Evolutionary conservation across 2,113 vertebrate species (phyloP), one percentile per base, ranked within the genome.

Genomic region (Papio anubis): DNA sequence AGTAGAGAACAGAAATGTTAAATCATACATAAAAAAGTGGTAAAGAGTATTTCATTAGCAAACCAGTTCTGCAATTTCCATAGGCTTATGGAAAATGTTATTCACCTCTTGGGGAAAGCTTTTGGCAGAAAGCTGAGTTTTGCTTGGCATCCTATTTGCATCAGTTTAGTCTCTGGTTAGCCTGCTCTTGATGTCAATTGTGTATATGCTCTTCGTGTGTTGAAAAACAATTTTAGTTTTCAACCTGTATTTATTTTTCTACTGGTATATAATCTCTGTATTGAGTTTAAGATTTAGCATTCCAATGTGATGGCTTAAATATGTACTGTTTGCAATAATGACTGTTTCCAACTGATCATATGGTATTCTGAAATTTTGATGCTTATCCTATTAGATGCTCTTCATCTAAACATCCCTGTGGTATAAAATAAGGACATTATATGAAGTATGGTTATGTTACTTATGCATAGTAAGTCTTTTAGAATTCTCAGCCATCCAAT

Each of bases 21-120:
- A 98, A 98, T 98, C 97, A 98, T 97, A 98, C 97, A 98, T 98
- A 96, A 84, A 97, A 98, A 98, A 97, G 85, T 98, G 98, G 94
- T 95, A 98, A 87, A 97, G 97, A 97, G 96, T 98, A 97, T 98
- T 99, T 98, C 97, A 98, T 98, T 98, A 98, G 93, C 97, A 98
- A 98, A 98, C 96, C 97, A 98, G 97, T 98, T 98, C 96, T 98
- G 85, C 98, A 97, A 72, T 98, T 99, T 99, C 96, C 97, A 98
- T 94, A 97, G 96, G 98, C 95, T 98, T 98, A 98, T 81, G 97
- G 98, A 98, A 99, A 99, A 98, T 97, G 88, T 98, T 98, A 98
- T 97, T 98, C 97, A 98, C 89, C 98, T 98, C 98, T 98, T 98
- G 97, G 96, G 98, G 96, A 98, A 98, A 98, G 95, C 93, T 93